Conservation (phyloP, 2,888 invertebrate species). For the Abrostola tripartita region DNA sequence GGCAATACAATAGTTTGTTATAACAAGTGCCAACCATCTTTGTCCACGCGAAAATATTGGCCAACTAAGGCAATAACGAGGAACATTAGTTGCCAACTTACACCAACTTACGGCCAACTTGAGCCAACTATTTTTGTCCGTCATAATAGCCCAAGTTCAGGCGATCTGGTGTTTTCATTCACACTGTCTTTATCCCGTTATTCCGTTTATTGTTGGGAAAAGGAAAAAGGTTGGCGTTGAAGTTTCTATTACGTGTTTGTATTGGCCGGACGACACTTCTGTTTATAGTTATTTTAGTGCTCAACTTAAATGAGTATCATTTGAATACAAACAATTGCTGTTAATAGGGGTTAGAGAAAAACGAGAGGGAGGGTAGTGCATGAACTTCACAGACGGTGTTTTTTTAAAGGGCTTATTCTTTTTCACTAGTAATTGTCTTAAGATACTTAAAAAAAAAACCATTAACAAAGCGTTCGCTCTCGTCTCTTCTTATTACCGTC, state of each 20-base stretch:
- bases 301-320: constrained; percentile 18
- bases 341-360: background rate
- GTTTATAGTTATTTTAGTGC: constrained; percentile 20
- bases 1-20: constrained; percentile 76
- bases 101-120: constrained; percentile 73
- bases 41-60: constrained; percentile 82
- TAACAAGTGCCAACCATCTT: constrained; percentile 75
- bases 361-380: no score
- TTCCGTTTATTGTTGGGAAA: constrained; percentile 55
- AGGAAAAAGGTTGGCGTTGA: constrained; percentile 33
- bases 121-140: constrained; percentile 83
- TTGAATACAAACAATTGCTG: constrained; percentile 25
- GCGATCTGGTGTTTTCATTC: constrained; percentile 72
- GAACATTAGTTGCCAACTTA: constrained; percentile 78
- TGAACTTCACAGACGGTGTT: no score
- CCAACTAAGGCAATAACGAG: constrained; percentile 86
- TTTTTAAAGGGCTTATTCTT: no score
- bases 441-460: background rate
- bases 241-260: constrained; percentile 50
- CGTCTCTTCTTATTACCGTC: no score
- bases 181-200: constrained; percentile 67
- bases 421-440: no score
- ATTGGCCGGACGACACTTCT: constrained; percentile 40
- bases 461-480: background rate
- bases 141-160: constrained; percentile 85